These are phyloP conservation scores for Brachycybe producta DNA, from an alignment of 2,888 invertebrate genomes.

Conservation along the genomic window DNA sequence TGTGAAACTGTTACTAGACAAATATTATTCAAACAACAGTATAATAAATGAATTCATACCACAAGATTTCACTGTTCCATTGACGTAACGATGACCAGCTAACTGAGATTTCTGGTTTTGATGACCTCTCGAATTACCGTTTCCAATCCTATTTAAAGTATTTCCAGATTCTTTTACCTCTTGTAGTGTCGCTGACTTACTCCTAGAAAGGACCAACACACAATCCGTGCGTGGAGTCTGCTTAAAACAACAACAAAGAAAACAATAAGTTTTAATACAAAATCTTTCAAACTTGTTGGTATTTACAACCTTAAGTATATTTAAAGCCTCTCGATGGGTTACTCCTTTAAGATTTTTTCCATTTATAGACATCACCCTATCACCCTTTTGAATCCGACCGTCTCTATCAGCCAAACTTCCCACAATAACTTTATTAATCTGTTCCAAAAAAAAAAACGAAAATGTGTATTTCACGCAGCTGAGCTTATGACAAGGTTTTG, in stretches of 20 bases:
- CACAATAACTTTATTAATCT: slow-evolving; percentile 75
- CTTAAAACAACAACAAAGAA: background rate
- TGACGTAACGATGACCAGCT: too few relatives aligned
- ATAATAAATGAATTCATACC: too few relatives aligned
- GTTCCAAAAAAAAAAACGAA: slow-evolving; percentile 24
- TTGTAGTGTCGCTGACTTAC: slow-evolving; percentile 30
- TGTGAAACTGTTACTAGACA: too few relatives aligned
- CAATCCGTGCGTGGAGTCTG: slow-evolving; percentile 67
- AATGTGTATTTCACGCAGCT: too few relatives aligned
- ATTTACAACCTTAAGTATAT: slow-evolving; percentile 60
- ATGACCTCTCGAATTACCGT: background rate
- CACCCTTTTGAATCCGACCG: slow-evolving; percentile 71
- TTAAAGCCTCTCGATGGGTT: slow-evolving; percentile 73
- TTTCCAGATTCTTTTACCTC: slow-evolving; percentile 21
- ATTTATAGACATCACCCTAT: slow-evolving; percentile 77
- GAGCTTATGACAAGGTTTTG: too few relatives aligned
- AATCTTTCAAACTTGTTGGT: background rate
- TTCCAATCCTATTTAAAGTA: slow-evolving; percentile 19
- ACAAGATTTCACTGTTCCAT: too few relatives aligned
- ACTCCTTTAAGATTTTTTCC: slow-evolving; percentile 67
- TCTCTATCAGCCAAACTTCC: slow-evolving; percentile 78
- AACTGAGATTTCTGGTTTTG: slow-evolving; percentile 1
- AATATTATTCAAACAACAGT: too few relatives aligned
- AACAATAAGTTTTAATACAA: background rate
- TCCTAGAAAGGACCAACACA: slow-evolving; percentile 57